Conservation (phyloP, 2,888 invertebrate species). For the Omphaloscelis lunosa region DNA sequence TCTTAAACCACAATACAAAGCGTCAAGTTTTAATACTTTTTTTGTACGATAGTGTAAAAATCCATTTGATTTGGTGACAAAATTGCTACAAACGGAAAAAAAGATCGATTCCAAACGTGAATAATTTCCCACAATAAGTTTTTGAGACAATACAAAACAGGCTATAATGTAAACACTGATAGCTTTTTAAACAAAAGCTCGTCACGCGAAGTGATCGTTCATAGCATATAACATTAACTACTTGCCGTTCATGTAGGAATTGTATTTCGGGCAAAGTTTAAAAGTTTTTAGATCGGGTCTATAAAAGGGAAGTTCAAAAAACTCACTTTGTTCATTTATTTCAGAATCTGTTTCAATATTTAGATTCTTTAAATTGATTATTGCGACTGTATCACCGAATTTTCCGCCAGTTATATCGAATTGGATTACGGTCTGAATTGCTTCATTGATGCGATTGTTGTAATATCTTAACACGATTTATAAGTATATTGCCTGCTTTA, state of each 20-base stretch:
- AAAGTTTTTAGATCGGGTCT: slow-evolving; percentile 14
- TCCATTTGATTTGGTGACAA: background rate
- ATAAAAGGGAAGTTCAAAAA: slow-evolving; percentile 50
- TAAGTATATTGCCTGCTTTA: slow-evolving; percentile 6
- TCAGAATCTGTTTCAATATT: slow-evolving; percentile 19
- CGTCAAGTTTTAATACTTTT: background rate
- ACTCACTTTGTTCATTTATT: slow-evolving; percentile 24
- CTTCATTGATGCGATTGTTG: slow-evolving; percentile 31
- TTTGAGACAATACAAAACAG: slow-evolving; percentile 14
- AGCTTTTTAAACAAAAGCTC: slow-evolving; percentile 52
- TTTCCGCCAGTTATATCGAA: slow-evolving; percentile 20
- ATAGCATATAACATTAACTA: slow-evolving; percentile 19
- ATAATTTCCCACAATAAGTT: slow-evolving; percentile 1
- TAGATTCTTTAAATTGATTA: background rate
- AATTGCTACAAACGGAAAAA: background rate
- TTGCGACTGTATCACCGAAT: slow-evolving; percentile 24
- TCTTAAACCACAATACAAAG: background rate
- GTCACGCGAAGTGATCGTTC: slow-evolving; percentile 53
- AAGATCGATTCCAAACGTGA: slow-evolving; percentile 1
- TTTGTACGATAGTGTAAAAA: background rate
- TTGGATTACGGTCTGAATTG: slow-evolving; percentile 20
- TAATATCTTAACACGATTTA: slow-evolving; percentile 14
- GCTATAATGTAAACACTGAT: slow-evolving; percentile 23
- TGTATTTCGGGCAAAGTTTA: slow-evolving; percentile 9
- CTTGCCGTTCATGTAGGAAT: slow-evolving; percentile 8